These are phyloP conservation scores for Eolophus roseicapilla DNA, from an alignment of 2,113 vertebrate genomes.

Conservation along the genomic window DNA sequence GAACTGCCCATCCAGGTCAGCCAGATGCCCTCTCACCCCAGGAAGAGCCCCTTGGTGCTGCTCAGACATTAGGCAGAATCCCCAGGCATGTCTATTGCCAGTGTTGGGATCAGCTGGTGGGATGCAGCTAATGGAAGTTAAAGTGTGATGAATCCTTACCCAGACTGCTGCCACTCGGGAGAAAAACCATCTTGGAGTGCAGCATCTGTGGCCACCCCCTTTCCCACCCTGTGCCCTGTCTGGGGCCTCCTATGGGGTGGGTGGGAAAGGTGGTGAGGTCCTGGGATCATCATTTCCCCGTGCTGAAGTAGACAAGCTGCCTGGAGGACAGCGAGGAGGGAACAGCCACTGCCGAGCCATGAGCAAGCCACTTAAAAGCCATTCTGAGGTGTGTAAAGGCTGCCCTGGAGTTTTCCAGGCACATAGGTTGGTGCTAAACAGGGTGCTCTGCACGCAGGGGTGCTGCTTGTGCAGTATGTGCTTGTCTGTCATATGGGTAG, in stretches of 20 bases:
- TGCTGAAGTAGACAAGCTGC: not conserved
- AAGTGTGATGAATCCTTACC: not conserved
- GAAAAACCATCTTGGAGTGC: not conserved
- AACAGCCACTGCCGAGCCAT: fast-evolving
- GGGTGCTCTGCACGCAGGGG: not conserved
- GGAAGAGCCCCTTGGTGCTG: not conserved
- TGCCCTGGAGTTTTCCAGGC: not conserved
- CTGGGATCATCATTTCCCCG: fast-evolving
- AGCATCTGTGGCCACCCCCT: not conserved
- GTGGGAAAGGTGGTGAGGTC: not conserved
- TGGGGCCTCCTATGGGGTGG: not conserved
- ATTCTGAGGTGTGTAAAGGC: not conserved
- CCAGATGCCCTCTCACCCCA: not conserved
- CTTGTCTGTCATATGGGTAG: not conserved
- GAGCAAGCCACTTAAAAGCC: not conserved
- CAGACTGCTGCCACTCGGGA: not conserved
- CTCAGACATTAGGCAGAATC: not conserved
- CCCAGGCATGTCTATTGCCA: fast-evolving
- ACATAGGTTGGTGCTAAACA: not conserved
- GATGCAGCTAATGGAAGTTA: not conserved
- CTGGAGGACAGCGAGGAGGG: not conserved
- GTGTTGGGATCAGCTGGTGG: not conserved
- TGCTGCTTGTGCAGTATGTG: not conserved
- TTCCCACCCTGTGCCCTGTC: not conserved
- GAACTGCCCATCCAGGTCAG: not conserved